These are phyloP conservation scores for Homalodisca vitripennis DNA, from an alignment of 1,140 invertebrate species.

Conservation along the genomic window DNA sequence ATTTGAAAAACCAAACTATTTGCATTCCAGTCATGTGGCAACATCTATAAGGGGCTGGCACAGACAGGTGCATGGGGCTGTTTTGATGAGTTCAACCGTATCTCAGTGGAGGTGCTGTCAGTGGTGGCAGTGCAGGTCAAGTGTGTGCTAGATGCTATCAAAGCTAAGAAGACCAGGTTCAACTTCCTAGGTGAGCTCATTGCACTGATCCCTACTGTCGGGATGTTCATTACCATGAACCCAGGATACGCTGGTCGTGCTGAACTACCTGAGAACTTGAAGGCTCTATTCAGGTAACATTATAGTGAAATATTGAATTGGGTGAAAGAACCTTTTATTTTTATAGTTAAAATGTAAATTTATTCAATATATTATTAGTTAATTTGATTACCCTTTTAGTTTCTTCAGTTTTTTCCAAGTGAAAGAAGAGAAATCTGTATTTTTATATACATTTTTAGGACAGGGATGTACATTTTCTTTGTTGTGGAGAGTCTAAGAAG, in stretches of 20 bases:
- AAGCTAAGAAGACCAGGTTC: constrained; percentile 73
- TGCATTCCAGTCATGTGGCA: constrained; percentile 77
- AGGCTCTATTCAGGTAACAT: constrained; percentile 60
- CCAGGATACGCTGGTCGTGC: constrained; percentile 86
- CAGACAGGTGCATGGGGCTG: constrained; percentile 96
- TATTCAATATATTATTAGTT: too few species aligned
- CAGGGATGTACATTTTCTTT: too few species aligned
- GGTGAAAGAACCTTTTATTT: too few species aligned
- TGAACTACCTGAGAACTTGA: constrained; percentile 82
- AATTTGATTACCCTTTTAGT: too few species aligned
- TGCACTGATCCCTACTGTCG: constrained; percentile 71
- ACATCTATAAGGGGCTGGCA: constrained; percentile 88
- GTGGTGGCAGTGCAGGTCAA: constrained; percentile 89
- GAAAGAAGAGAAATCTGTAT: too few species aligned
- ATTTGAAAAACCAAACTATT: too few species aligned
- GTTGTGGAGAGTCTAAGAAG: too few species aligned
- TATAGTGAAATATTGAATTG: too few species aligned
- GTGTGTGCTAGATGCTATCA: constrained; percentile 80
- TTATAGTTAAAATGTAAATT: too few species aligned
- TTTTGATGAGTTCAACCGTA: constrained; percentile 95
- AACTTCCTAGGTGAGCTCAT: constrained; percentile 84
- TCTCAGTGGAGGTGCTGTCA: constrained; percentile 89
- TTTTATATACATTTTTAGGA: too few species aligned
- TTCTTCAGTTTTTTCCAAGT: too few species aligned
- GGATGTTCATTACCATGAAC: constrained; percentile 96